These are phyloP conservation scores for Tangara arthus DNA, from an alignment of 2,797 vertebrate genomes.

Conservation along the genomic window DNA sequence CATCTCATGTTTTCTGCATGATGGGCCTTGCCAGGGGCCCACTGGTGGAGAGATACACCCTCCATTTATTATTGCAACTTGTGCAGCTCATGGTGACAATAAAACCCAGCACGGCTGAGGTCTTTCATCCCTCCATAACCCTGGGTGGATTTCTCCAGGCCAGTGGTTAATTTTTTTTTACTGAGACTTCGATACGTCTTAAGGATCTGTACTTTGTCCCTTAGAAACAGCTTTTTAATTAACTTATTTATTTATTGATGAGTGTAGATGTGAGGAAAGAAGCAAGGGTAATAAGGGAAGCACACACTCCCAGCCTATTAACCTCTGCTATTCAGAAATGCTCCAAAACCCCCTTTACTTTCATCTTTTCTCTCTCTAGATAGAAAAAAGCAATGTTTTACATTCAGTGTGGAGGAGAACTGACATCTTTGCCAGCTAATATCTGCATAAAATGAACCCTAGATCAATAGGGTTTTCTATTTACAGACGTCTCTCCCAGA, in stretches of 20 bases:
- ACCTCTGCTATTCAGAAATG: background rate
- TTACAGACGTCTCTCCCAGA: background rate
- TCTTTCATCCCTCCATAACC: background rate
- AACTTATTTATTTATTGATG: slow-evolving; percentile 54
- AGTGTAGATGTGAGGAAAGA: background rate
- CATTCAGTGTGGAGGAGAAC: background rate
- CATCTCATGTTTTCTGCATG: background rate
- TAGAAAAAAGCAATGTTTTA: background rate
- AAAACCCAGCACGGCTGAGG: background rate
- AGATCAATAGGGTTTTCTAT: background rate
- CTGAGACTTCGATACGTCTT: background rate
- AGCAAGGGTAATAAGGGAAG: background rate
- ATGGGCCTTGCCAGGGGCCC: background rate
- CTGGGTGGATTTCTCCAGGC: background rate
- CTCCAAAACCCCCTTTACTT: background rate
- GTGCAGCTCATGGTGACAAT: background rate
- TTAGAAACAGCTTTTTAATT: slow-evolving; percentile 45
- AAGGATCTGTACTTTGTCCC: background rate
- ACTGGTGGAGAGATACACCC: fast-evolving
- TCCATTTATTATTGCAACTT: background rate
- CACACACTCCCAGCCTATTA: background rate
- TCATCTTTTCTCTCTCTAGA: background rate
- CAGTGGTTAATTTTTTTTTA: background rate
- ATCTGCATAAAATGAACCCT: background rate
- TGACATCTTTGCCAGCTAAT: background rate